phyloP scores from a whole-genome alignment of 64 coral and sea anemone species.

The Pachyseris speciosa region DNA sequence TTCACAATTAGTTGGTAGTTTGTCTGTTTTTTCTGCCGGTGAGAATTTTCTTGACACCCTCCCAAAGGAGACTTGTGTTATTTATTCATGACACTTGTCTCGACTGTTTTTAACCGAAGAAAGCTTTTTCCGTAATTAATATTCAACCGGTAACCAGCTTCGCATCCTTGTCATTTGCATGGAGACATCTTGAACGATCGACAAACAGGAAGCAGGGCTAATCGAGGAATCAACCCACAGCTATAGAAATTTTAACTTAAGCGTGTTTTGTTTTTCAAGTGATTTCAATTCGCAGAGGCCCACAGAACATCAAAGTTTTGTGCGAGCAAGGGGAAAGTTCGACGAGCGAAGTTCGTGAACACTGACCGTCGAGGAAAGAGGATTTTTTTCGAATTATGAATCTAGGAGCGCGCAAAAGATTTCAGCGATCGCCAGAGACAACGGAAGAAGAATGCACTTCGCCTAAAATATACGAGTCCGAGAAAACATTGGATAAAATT shows the following conservation, averaged over 20 bases:
- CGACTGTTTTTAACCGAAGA: neutral
- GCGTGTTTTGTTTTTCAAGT: neutral
- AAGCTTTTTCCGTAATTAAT: neutral
- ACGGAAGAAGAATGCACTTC: neutral
- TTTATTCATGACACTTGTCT: slow-evolving; percentile 33
- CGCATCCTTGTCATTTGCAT: neutral
- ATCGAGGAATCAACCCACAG: neutral
- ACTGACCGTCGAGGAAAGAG: neutral
- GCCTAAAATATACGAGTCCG: neutral
- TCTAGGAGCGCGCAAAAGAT: neutral
- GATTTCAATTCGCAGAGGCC: neutral
- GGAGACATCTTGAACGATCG: neutral
- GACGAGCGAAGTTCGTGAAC: neutral
- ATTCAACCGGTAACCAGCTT: slow-evolving; percentile 4
- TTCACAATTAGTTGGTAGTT: no score
- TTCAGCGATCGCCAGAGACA: neutral
- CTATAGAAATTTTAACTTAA: neutral
- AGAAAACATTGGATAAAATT: neutral
- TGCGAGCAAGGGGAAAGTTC: neutral
- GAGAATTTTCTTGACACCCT: neutral
- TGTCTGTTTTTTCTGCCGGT: neutral
- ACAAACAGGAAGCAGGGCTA: neutral
- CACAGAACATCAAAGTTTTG: neutral
- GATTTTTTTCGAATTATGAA: neutral
- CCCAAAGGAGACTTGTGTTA: neutral